phyloP scores from a whole-genome alignment of 2,888 invertebrate species.

The Slavum lentiscoides region DNA sequence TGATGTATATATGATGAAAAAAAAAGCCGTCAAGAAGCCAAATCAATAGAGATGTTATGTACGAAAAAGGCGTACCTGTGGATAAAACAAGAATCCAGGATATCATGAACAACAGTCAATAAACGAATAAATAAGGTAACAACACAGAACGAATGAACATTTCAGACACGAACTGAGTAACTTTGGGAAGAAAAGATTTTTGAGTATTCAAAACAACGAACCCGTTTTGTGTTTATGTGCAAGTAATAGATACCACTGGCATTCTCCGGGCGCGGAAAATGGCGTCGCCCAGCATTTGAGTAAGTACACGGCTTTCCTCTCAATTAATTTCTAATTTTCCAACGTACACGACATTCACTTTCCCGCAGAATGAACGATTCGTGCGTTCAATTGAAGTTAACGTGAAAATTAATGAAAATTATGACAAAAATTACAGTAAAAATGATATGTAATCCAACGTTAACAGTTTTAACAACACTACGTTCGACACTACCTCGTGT shows the following conservation, averaged over 20 bases:
- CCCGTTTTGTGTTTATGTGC: constrained; percentile 48
- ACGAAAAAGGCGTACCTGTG: constrained; percentile 38
- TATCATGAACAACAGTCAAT: neutral
- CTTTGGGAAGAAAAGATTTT: constrained; percentile 1
- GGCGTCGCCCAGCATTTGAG: constrained; percentile 48
- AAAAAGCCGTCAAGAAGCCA: neutral
- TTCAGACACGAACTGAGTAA: neutral
- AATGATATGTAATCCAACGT: constrained; percentile 2
- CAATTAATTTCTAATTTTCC: neutral
- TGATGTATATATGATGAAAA: neutral
- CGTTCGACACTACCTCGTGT: constrained; percentile 48
- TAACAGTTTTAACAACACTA: constrained; percentile 27
- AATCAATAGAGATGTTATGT: neutral
- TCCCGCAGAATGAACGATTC: constrained; percentile 20
- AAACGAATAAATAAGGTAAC: neutral
- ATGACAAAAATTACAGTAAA: neutral
- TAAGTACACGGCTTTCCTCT: constrained; percentile 15
- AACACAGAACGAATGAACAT: neutral
- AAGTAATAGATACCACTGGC: constrained; percentile 32
- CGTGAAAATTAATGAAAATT: neutral
- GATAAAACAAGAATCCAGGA: neutral
- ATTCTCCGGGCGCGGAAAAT: constrained; percentile 48
- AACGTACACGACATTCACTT: constrained; percentile 7
- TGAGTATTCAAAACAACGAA: constrained; percentile 45
- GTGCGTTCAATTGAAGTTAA: constrained; percentile 5